Percentiles rank a stretch among this genome's conserved stretches.
Evolutionary conservation across 1,140 invertebrate genomes (phyloP).

Genomic region (Calliphora vicina): DNA sequence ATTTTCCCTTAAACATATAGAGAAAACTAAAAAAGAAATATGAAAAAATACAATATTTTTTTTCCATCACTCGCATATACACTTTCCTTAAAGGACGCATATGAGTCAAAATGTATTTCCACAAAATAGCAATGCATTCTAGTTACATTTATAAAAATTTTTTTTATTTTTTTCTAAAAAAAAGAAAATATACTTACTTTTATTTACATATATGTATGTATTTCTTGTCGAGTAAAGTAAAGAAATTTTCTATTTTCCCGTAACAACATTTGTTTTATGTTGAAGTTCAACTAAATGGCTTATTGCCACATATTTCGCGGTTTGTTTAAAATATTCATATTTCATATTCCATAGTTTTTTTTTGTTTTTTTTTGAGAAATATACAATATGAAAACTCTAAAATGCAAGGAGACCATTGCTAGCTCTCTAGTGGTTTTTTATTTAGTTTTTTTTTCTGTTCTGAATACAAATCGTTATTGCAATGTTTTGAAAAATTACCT

Average conservation of each 20-base stretch:
- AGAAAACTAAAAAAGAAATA: too few relatives aligned
- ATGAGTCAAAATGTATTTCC: too few relatives aligned
- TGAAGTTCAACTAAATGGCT: constrained; percentile 30
- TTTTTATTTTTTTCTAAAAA: neutral
- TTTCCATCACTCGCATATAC: too few relatives aligned
- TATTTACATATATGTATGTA: neutral
- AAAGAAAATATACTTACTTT: neutral
- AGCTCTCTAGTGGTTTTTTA: too few relatives aligned
- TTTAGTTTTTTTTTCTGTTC: too few relatives aligned
- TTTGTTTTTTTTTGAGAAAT: neutral
- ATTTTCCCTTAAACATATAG: too few relatives aligned
- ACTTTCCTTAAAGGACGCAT: neutral
- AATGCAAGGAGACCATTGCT: neutral
- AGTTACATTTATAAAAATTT: neutral
- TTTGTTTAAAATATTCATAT: constrained; percentile 32
- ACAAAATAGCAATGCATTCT: neutral
- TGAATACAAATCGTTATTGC: too few relatives aligned
- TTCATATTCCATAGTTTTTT: too few relatives aligned
- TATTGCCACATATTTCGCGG: constrained; percentile 31
- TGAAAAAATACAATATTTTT: neutral
- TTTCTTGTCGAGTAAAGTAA: neutral
- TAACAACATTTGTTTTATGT: constrained; percentile 27
- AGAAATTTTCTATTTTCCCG: neutral
- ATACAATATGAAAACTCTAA: neutral
- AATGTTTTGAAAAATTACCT: too few relatives aligned